Evolutionary conservation across 2,888 invertebrate species (phyloP).

Genomic region (Patella caerulea): DNA sequence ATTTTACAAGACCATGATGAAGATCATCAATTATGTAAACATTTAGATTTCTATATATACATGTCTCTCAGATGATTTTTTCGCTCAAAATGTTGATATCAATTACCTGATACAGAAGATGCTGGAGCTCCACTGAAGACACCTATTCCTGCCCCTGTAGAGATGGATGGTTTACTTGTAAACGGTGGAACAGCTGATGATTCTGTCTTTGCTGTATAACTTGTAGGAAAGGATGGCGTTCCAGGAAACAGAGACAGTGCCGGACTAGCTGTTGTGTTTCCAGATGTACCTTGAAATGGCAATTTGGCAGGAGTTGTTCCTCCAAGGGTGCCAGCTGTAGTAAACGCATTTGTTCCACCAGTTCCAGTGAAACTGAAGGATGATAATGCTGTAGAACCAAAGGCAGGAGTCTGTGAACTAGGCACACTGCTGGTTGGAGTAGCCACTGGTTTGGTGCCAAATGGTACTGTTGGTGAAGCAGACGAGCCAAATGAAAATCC

Average conservation of each 20-base stretch:
- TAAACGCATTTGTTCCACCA: background rate
- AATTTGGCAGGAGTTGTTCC: background rate
- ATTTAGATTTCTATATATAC: no score
- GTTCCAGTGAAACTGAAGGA: background rate
- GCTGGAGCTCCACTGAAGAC: background rate
- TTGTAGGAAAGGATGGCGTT: conserved; percentile 2
- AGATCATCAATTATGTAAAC: no score
- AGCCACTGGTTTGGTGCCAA: background rate
- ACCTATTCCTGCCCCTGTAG: background rate
- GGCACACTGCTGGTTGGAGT: background rate
- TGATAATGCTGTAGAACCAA: background rate
- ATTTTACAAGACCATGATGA: no score
- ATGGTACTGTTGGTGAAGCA: conserved; percentile 13
- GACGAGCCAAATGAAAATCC: conserved; percentile 14
- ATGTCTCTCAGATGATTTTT: no score
- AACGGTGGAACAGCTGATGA: background rate
- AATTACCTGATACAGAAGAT: background rate
- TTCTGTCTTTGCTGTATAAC: background rate
- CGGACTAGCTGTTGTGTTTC: background rate
- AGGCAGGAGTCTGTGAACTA: background rate
- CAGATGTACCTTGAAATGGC: background rate
- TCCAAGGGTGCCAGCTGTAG: background rate
- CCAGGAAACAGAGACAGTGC: conserved; percentile 14
- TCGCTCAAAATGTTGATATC: background rate
- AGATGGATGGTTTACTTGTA: background rate